A percentile compares a stretch with the other conserved stretches of the same genome.
Conservation (phyloP, 2,113 vertebrate genomes). For the Nycticryphes semicollaris region DNA sequence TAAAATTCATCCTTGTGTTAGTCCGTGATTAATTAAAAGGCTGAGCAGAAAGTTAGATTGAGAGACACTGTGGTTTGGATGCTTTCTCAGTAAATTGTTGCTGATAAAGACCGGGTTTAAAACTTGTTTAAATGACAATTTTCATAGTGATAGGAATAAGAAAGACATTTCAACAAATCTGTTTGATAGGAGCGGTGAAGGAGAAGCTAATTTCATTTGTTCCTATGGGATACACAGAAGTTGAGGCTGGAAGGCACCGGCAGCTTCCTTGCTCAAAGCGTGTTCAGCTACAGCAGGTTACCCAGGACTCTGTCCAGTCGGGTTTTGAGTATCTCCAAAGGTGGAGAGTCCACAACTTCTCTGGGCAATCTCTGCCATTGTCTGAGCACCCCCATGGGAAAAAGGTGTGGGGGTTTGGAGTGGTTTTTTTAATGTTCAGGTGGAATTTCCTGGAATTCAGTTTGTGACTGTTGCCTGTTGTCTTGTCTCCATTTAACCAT, state of each 20-base stretch:
- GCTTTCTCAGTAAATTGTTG: not conserved
- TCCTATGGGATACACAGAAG: not conserved
- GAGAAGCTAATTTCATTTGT: not conserved
- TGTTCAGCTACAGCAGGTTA: not conserved
- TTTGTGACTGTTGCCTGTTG: not conserved
- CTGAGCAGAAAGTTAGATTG: not conserved
- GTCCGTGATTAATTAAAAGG: not conserved
- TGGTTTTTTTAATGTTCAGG: not conserved
- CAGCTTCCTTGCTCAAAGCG: not conserved
- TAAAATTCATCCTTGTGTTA: not conserved
- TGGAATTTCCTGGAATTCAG: not conserved
- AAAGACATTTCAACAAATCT: not conserved
- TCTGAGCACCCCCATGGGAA: not conserved
- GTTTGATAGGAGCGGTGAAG: not conserved
- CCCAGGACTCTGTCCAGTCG: too few relatives aligned
- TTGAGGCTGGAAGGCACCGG: not conserved
- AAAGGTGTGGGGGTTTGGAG: too few relatives aligned
- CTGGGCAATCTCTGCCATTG: not conserved
- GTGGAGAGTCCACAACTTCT: not conserved
- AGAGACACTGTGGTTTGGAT: not conserved
- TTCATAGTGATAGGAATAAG: not conserved
- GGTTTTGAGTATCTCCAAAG: not conserved
- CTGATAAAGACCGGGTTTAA: not conserved
- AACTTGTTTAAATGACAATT: not conserved
- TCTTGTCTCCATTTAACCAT: not conserved